A percentile compares a stretch with the other conserved stretches of the same genome.
These are phyloP conservation scores for Trachymyrmex cornetzi DNA, from an alignment of 1,140 invertebrate species.

Conservation along the genomic window DNA sequence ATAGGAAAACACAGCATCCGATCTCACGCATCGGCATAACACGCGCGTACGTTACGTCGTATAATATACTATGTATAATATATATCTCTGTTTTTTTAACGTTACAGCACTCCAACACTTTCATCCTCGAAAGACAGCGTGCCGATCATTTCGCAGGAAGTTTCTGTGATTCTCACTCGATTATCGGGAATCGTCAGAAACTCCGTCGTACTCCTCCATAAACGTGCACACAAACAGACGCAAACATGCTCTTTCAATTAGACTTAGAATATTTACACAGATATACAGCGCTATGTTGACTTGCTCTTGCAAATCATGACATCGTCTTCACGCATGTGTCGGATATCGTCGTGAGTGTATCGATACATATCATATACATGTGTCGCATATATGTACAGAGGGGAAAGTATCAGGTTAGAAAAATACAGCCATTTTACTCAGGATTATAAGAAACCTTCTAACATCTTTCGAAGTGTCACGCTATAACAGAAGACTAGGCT, in stretches of 20 bases:
- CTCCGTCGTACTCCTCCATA: constrained; percentile 47
- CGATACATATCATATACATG: constrained; percentile 55
- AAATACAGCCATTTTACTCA: constrained; percentile 84
- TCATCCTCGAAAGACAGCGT: constrained; percentile 47
- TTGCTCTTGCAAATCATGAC: constrained; percentile 69
- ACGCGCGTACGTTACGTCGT: constrained; percentile 36
- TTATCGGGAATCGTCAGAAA: constrained; percentile 74
- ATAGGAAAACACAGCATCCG: constrained; percentile 79
- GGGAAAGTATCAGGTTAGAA: constrained; percentile 84
- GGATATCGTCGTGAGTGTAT: constrained; percentile 48
- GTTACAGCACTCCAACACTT: constrained; percentile 54
- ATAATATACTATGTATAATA: constrained; percentile 48
- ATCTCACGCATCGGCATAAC: constrained; percentile 57
- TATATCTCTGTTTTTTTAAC: constrained; percentile 49
- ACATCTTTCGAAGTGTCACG: constrained; percentile 45
- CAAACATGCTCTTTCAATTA: constrained; percentile 56
- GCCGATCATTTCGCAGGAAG: constrained; percentile 55
- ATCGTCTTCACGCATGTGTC: constrained; percentile 57
- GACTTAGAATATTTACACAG: constrained; percentile 79
- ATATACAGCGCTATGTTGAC: constrained; percentile 58
- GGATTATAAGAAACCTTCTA: constrained; percentile 76
- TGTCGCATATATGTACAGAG: constrained; percentile 72
- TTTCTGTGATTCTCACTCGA: constrained; percentile 75
- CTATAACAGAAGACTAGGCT: constrained; percentile 69
- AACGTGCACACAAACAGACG: constrained; percentile 49